These are phyloP conservation scores for Bujurquina vittata DNA, from an alignment of 2,113 vertebrate species.

Conservation along the genomic window DNA sequence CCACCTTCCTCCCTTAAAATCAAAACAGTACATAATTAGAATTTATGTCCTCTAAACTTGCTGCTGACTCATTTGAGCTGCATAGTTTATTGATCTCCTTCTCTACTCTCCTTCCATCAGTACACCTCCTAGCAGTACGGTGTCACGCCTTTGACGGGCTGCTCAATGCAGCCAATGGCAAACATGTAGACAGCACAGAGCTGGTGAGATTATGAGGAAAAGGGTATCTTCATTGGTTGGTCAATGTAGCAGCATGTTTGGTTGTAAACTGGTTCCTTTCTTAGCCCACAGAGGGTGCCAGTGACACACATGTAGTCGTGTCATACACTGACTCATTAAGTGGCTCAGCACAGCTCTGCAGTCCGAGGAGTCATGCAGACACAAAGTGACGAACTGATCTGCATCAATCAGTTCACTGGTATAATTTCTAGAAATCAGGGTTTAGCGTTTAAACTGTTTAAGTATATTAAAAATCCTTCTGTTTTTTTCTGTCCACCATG, in stretches of 20 bases:
- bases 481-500: background rate
- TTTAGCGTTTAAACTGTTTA: background rate
- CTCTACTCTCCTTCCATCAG: constrained; percentile 22
- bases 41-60: constrained; percentile 1
- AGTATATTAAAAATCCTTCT: background rate
- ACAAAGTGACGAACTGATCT: background rate
- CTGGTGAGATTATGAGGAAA: background rate
- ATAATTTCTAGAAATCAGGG: background rate
- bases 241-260: constrained; percentile 2
- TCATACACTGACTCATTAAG: background rate
- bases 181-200: background rate
- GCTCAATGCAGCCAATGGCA: constrained; percentile 17
- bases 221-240: constrained; percentile 19
- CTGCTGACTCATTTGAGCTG: constrained; percentile 50
- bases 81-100: constrained; percentile 45
- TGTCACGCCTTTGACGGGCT: constrained; percentile 4
- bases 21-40: background rate
- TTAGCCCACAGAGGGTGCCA: constrained; percentile 46
- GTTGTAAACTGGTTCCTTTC: constrained; percentile 5
- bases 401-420: background rate
- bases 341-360: background rate
- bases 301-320: background rate
- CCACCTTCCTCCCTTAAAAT: background rate
- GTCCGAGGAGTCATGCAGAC: background rate
- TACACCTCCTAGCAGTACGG: background rate